Conservation (phyloP, 2,888 invertebrate species). For the Labia minor region DNA sequence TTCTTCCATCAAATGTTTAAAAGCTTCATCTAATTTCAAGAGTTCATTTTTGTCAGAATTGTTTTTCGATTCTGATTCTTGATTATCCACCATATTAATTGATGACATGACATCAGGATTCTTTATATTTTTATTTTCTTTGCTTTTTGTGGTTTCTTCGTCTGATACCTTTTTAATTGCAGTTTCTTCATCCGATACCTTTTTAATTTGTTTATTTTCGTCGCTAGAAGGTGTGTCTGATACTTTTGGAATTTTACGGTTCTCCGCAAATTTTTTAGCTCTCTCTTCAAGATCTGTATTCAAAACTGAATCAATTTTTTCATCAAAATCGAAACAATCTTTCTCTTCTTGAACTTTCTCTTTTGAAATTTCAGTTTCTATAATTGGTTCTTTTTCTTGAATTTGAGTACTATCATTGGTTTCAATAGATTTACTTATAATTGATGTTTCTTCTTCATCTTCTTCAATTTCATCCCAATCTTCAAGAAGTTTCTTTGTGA, state of each 20-base stretch:
- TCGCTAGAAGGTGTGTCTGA: slow-evolving; percentile 19
- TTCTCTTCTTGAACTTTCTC: slow-evolving; percentile 17
- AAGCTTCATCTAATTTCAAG: slow-evolving; percentile 26
- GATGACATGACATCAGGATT: no score
- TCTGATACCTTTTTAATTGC: slow-evolving; percentile 29
- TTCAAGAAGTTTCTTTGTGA: slow-evolving; percentile 57
- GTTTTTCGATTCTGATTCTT: slow-evolving; percentile 34
- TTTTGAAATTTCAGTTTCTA: background rate
- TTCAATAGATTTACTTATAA: slow-evolving; percentile 16
- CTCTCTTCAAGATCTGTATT: slow-evolving; percentile 33
- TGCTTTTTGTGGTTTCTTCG: slow-evolving; percentile 29
- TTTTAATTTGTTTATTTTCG: slow-evolving; percentile 30
- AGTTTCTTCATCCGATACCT: slow-evolving; percentile 31
- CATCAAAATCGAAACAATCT: slow-evolving; percentile 64
- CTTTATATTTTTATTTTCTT: slow-evolving; percentile 32
- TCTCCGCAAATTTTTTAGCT: slow-evolving; percentile 36
- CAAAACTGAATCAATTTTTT: slow-evolving; percentile 52
- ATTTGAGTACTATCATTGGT: slow-evolving; percentile 19
- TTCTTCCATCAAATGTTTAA: background rate
- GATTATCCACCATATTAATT: no score
- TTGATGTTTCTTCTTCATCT: slow-evolving; percentile 33
- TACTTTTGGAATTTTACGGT: slow-evolving; percentile 56
- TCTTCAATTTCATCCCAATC: slow-evolving; percentile 64
- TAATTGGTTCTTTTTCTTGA: background rate
- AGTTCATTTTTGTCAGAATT: slow-evolving; percentile 29